phyloP scores from a whole-genome alignment of 2,113 vertebrate species.

The Isurus oxyrinchus region DNA sequence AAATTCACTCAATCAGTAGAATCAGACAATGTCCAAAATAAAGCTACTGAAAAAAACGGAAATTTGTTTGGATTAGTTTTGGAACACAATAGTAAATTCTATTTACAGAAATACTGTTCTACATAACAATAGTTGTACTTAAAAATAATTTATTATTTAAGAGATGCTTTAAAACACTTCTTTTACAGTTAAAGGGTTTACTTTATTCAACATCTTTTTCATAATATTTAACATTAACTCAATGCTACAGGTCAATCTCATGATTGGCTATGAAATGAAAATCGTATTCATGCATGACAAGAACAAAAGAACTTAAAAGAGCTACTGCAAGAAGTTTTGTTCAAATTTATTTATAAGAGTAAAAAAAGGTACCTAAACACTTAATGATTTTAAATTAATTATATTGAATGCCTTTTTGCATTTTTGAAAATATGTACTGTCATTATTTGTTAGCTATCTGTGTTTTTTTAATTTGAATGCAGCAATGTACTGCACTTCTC shows the following conservation, averaged over 20 bases:
- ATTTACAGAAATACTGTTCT: not conserved
- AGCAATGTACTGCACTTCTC: not conserved
- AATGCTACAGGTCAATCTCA: not conserved
- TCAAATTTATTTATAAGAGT: not conserved
- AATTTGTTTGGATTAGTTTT: not conserved
- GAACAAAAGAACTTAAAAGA: not conserved
- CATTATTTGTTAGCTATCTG: not conserved
- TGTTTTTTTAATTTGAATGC: not conserved
- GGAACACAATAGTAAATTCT: not conserved
- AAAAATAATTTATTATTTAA: not conserved
- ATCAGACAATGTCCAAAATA: too few relatives aligned
- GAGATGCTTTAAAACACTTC: not conserved
- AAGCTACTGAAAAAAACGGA: not conserved
- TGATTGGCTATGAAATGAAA: not conserved
- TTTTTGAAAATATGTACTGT: not conserved
- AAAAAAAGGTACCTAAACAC: not conserved
- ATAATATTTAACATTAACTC: not conserved
- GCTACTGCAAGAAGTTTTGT: not conserved
- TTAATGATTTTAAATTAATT: not conserved
- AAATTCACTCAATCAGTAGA: not conserved
- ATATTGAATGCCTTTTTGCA: not conserved
- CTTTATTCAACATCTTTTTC: not conserved
- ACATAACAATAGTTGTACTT: not conserved
- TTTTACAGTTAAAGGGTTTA: not conserved
- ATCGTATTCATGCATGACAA: not conserved